These are phyloP conservation scores for Limnephilus lunatus DNA, from an alignment of 2,888 invertebrate species.

Conservation along the genomic window DNA sequence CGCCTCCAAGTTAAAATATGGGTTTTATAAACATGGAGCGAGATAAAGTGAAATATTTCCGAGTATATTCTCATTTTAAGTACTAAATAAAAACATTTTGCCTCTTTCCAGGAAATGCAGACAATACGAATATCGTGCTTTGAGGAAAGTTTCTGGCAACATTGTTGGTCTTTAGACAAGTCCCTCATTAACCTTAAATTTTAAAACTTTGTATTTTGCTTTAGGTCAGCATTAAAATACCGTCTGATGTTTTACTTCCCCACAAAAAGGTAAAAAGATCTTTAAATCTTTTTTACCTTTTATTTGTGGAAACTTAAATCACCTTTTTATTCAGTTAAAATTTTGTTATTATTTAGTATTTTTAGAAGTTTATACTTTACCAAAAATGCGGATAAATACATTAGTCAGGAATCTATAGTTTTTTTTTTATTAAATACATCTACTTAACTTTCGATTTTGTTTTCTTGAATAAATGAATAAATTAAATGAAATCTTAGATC, in stretches of 20 bases:
- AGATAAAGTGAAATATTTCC: conserved; percentile 64
- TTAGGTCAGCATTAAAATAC: neutral
- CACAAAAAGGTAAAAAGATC: neutral
- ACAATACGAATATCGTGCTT: conserved; percentile 33
- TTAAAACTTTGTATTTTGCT: conserved; percentile 15
- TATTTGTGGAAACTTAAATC: too few species aligned
- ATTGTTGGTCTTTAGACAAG: conserved; percentile 15
- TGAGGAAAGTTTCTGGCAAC: conserved; percentile 26
- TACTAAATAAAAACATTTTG: conserved; percentile 53
- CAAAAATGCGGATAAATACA: too few species aligned
- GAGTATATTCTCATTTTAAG: conserved; percentile 60
- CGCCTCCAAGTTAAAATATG: conserved; percentile 62
- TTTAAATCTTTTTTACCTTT: neutral
- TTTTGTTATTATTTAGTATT: too few species aligned
- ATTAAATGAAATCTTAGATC: too few species aligned
- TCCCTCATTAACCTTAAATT: conserved; percentile 39
- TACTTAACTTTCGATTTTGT: too few species aligned
- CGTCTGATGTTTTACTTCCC: neutral
- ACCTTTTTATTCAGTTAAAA: too few species aligned
- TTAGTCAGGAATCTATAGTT: too few species aligned
- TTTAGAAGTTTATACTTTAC: too few species aligned
- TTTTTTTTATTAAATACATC: too few species aligned
- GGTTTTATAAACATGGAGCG: conserved; percentile 64
- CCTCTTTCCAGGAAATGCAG: conserved; percentile 33
- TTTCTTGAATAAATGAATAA: too few species aligned